phyloP scores from a whole-genome alignment of 1,140 invertebrate genomes.

The Neoseiulus cucumeris region DNA sequence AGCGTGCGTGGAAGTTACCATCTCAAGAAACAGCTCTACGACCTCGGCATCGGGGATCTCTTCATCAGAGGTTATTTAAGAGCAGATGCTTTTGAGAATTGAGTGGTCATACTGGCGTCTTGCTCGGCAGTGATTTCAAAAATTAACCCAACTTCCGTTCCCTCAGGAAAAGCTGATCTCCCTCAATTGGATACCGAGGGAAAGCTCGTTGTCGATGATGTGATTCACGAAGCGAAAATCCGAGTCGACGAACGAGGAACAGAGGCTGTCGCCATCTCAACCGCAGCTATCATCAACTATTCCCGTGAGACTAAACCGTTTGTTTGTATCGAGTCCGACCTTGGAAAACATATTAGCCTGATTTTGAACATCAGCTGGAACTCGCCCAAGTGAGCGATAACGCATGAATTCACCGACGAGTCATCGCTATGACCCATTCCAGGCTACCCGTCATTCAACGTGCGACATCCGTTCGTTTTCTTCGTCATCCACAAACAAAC shows the following conservation, averaged over 20 bases:
- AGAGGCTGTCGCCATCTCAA: neutral
- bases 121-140: no score
- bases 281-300: neutral
- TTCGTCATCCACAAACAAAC: conserved; percentile 1
- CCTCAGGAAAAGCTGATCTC: neutral
- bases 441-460: conserved; percentile 8
- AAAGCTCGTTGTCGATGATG: neutral
- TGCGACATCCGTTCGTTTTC: conserved; percentile 3
- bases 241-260: conserved; percentile 5
- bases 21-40: neutral
- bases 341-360: no score
- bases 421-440: no score
- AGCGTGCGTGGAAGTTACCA: neutral
- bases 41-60: neutral
- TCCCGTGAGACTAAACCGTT: neutral
- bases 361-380: no score
- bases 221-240: neutral
- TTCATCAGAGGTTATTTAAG: neutral
- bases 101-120: no score
- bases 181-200: neutral
- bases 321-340: no score
- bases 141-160: neutral
- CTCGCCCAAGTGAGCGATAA: no score
- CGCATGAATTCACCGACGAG: no score
- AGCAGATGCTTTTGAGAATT: neutral